Conservation (phyloP, 2,888 invertebrate genomes). For the Apoda limacodes region DNA sequence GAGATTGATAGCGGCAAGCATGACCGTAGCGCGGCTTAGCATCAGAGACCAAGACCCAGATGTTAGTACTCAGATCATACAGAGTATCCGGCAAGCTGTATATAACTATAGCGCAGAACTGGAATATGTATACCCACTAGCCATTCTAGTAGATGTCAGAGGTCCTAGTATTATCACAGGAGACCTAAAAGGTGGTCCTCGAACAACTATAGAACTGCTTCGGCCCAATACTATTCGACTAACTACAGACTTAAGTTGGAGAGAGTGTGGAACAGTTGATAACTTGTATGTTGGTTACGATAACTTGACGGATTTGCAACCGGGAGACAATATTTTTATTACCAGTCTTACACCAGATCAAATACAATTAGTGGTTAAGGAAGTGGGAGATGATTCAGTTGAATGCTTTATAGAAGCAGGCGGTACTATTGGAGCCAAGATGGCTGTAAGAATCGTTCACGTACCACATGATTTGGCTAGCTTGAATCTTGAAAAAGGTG, state of each 20-base stretch:
- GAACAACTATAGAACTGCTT: constrained; percentile 38
- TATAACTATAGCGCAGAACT: constrained; percentile 59
- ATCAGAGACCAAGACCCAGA: constrained; percentile 52
- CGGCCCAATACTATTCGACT: constrained; percentile 49
- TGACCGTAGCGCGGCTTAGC: constrained; percentile 57
- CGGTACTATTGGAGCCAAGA: constrained; percentile 62
- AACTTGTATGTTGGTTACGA: constrained; percentile 68
- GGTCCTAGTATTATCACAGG: constrained; percentile 55
- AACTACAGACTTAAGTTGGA: constrained; percentile 63
- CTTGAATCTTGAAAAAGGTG: constrained; percentile 40
- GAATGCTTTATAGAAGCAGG: constrained; percentile 64
- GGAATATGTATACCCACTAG: constrained; percentile 60
- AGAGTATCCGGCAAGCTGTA: constrained; percentile 57
- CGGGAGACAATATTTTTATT: constrained; percentile 58
- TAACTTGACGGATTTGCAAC: constrained; percentile 56
- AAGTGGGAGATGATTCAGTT: constrained; percentile 54
- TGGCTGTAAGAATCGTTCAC: constrained; percentile 64
- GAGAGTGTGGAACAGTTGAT: constrained; percentile 63
- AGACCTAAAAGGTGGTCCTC: constrained; percentile 48
- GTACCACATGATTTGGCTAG: constrained; percentile 52
- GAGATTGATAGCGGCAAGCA: constrained; percentile 53
- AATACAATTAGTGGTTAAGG: constrained; percentile 40
- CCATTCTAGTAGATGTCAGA: constrained; percentile 47
- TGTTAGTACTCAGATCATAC: constrained; percentile 49
- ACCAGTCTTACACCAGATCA: constrained; percentile 49